Conservation (phyloP, 2,113 vertebrate genomes). For the Scatophagus argus region DNA sequence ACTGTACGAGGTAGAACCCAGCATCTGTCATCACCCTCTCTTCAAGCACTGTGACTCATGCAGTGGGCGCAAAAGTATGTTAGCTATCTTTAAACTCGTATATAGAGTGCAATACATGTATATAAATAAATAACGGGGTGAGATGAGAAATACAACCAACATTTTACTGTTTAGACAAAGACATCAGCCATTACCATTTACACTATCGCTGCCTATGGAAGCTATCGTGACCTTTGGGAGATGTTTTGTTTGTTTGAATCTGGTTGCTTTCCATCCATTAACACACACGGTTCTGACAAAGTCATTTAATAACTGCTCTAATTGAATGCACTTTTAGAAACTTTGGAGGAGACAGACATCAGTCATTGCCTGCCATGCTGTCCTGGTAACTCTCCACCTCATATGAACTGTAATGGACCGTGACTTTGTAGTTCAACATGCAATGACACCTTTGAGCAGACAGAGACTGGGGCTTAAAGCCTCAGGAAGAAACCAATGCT, state of each 20-base stretch:
- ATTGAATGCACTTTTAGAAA: constrained; percentile 67
- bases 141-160: constrained; percentile 15
- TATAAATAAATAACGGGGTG: constrained; percentile 55
- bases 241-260: constrained; percentile 49
- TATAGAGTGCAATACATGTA: constrained; percentile 41
- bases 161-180: constrained; percentile 21
- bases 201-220: neutral
- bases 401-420: constrained; percentile 72
- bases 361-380: constrained; percentile 63
- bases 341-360: constrained; percentile 63
- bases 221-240: constrained; percentile 27
- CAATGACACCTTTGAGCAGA: constrained; percentile 58
- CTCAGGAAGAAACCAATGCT: constrained; percentile 39
- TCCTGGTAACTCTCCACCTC: constrained; percentile 71
- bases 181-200: constrained; percentile 20
- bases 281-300: constrained; percentile 21
- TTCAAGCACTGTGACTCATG: constrained; percentile 71
- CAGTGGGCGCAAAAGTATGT: constrained; percentile 67
- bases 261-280: constrained; percentile 46
- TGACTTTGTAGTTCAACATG: constrained; percentile 69
- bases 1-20: constrained; percentile 55
- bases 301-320: constrained; percentile 54
- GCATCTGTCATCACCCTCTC: constrained; percentile 64
- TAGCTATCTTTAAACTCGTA: constrained; percentile 65
- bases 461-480: constrained; percentile 38